Conservation (phyloP, 2,113 vertebrate genomes). For the Esox niger region DNA sequence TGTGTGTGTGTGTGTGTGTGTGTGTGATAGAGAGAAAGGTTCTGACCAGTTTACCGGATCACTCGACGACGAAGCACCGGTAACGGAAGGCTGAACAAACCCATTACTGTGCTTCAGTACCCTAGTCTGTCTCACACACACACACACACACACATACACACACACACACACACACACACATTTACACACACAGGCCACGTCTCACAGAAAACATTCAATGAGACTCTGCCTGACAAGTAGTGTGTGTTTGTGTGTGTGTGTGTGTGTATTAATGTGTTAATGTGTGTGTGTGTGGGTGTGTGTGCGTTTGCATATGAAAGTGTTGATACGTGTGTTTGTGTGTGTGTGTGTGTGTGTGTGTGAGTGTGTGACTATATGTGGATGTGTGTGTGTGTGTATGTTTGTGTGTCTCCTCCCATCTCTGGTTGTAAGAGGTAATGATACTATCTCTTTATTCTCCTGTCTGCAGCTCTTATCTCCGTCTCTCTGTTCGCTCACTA, state of each 20-base stretch:
- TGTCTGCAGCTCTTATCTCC: too few relatives aligned
- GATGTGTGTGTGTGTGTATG: conserved; percentile 8
- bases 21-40: too few relatives aligned
- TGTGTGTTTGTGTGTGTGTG: neutral
- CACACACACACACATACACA: conserved; percentile 4
- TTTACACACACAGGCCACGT: conserved; percentile 3
- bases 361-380: conserved; percentile 20
- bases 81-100: conserved; percentile 65
- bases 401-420: too few relatives aligned
- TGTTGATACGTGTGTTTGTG: neutral
- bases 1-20: conserved; percentile 31
- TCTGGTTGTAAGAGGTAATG: too few relatives aligned
- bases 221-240: neutral
- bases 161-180: conserved; percentile 6
- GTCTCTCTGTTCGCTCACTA: too few relatives aligned
- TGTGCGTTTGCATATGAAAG: neutral
- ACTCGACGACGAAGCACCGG: conserved; percentile 57
- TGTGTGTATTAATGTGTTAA: neutral
- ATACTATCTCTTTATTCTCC: too few relatives aligned
- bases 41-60: too few relatives aligned
- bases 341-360: neutral
- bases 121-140: neutral
- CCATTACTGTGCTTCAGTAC: conserved; percentile 63
- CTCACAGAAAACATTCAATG: too few relatives aligned
- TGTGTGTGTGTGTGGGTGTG: conserved; percentile 4